These are phyloP conservation scores for Cataglyphis cursor DNA, from an alignment of 2,888 invertebrate species.

Conservation along the genomic window DNA sequence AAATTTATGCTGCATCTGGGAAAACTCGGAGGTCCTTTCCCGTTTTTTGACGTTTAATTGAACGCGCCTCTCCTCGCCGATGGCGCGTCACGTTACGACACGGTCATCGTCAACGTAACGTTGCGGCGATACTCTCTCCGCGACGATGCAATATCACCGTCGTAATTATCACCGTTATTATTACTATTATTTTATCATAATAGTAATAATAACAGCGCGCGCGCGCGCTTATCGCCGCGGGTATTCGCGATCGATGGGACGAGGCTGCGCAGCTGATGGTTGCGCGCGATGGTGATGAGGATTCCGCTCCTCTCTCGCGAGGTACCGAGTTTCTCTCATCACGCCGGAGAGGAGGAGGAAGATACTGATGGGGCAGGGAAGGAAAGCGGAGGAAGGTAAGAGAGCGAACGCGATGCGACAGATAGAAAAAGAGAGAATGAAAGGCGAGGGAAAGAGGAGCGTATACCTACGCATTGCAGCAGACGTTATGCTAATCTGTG, in stretches of 20 bases:
- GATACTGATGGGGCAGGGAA: not conserved
- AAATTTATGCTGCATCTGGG: not conserved
- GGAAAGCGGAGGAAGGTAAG: slow-evolving; percentile 46
- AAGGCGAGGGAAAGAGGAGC: slow-evolving; percentile 52
- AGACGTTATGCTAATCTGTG: slow-evolving; percentile 86
- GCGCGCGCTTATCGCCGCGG: slow-evolving; percentile 66
- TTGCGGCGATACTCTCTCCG: not conserved
- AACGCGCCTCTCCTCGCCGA: not conserved
- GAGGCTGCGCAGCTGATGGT: slow-evolving; percentile 58
- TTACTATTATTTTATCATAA: slow-evolving; percentile 80
- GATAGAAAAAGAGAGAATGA: slow-evolving; percentile 16
- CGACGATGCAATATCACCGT: slow-evolving; percentile 46
- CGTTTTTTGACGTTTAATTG: not conserved
- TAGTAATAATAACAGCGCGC: slow-evolving; percentile 40
- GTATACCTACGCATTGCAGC: slow-evolving; percentile 83
- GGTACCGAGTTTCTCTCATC: slow-evolving; percentile 32
- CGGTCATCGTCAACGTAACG: slow-evolving; percentile 1
- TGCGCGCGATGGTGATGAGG: slow-evolving; percentile 71
- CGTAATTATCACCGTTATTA: slow-evolving; percentile 76
- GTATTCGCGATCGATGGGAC: slow-evolving; percentile 67
- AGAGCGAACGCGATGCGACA: slow-evolving; percentile 36
- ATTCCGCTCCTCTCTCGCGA: slow-evolving; percentile 51
- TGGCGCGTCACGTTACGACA: slow-evolving; percentile 1
- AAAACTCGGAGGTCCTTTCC: not conserved
- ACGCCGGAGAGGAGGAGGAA: slow-evolving; percentile 22